Evolutionary conservation across 2,888 invertebrate species (phyloP).

Genomic region (Capitulum mitella): DNA sequence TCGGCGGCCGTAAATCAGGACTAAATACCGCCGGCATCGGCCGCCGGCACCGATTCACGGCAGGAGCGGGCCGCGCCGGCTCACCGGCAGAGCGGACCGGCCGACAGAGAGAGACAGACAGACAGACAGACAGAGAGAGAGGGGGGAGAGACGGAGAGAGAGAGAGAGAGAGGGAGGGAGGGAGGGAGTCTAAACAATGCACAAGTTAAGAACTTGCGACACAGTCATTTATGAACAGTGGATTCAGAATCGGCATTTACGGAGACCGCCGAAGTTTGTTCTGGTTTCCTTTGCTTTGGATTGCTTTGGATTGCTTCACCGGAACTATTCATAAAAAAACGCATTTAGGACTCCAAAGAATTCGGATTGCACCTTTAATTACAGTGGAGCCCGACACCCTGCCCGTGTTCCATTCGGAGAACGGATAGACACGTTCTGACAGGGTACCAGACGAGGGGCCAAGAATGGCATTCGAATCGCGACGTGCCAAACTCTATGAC

Average conservation of each 20-base stretch:
- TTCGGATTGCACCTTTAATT: too few species aligned
- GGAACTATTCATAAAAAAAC: too few species aligned
- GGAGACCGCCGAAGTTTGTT: too few species aligned
- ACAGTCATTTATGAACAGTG: too few species aligned
- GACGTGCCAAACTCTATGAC: neutral
- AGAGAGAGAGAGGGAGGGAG: neutral
- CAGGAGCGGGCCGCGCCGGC: neutral
- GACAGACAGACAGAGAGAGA: constrained; percentile 20
- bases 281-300: too few species aligned
- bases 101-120: neutral
- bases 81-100: neutral
- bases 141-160: constrained; percentile 15
- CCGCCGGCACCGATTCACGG: neutral
- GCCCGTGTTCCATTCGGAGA: too few species aligned
- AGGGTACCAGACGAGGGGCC: neutral
- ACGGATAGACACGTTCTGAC: neutral
- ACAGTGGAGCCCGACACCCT: too few species aligned
- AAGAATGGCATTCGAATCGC: neutral
- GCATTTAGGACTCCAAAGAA: too few species aligned
- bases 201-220: too few species aligned
- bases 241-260: too few species aligned
- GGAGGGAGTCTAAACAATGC: too few species aligned
- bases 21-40: neutral
- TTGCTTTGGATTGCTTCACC: too few species aligned
- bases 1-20: neutral